Evolutionary conservation across 2,797 vertebrate species (phyloP).

Genomic region (Cuculus canorus): DNA sequence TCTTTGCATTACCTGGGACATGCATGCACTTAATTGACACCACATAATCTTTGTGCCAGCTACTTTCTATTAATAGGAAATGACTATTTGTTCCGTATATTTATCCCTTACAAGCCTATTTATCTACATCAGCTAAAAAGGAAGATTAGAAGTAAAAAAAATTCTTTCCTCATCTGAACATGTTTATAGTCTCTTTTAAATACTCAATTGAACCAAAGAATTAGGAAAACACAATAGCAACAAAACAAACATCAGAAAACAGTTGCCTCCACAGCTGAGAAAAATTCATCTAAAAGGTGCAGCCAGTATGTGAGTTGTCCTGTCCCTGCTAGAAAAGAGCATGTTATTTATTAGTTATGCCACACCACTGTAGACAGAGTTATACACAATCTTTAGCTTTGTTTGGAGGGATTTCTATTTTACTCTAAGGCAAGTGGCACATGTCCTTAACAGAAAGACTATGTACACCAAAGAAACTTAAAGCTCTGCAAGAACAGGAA

Average conservation of each 20-base stretch:
- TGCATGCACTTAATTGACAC: background rate
- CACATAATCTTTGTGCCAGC: background rate
- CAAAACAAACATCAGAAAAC: background rate
- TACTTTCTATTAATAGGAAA: background rate
- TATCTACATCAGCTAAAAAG: background rate
- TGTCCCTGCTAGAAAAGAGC: background rate
- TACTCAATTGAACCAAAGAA: background rate
- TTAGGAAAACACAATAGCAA: background rate
- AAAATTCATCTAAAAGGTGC: background rate
- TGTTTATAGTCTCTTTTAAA: background rate
- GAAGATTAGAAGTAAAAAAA: background rate
- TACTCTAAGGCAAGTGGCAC: background rate
- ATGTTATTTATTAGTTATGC: background rate
- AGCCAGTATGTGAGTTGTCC: background rate
- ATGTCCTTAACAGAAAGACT: background rate
- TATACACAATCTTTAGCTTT: background rate
- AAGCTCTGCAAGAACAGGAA: background rate
- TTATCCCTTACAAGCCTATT: background rate
- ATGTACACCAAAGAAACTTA: background rate
- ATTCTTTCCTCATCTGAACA: background rate
- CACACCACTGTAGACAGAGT: background rate
- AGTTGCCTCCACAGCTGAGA: background rate
- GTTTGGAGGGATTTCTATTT: background rate
- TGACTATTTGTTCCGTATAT: background rate
- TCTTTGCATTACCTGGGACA: background rate